Evolutionary conservation across 1,140 invertebrate genomes (phyloP), one percentile per base, ranked within the genome.

Genomic region (Drosophila burlai): DNA sequence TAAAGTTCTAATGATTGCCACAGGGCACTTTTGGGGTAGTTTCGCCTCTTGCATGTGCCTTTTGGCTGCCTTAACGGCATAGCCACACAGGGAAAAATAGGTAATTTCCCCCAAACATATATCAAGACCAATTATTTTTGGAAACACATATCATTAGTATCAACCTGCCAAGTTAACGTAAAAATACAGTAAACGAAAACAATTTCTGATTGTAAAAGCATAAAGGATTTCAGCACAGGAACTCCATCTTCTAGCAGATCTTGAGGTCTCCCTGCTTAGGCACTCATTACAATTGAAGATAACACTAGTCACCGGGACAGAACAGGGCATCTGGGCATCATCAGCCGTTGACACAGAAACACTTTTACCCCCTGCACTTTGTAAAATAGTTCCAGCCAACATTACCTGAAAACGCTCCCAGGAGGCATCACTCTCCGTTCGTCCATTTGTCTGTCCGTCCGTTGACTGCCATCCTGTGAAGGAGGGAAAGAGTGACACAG

Each of bases 1-100:
- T 84, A 76, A 84, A 59, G 62, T 71, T 47, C 40, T 50, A 61
- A 76, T 76, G 45, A 69, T 52, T 77, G 21, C 75, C 46, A n/a
- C 21, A 26, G 40, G 31, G 31, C 31, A 18, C n/a, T 60, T 73
- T 34, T 47, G 42, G 61, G 71, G 69, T 74, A 74, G 59, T 57
- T 72, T 62, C 18, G 60, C 21, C 47, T n/a, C n/a, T 26, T 24
- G 46, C 45, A 15, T 34, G 59, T n/a, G 18, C 57, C 18, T n/a
- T 55, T 62, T n/a, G 21, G 21, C n/a, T 11, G 29, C n/a, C 50
- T 18, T 3, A 31, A 18, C 2, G 4, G 46, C 13, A 26, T 15
- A 29, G 16, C 18, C 34, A 24, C 21, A 57, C 21, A 13, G 49
- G 6, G 31, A 34, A 38, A 21, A 55, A 36, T 36, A 24, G 36